Evolutionary conservation across 2,888 invertebrate genomes (phyloP).

Genomic region (Pimpla rufipes): DNA sequence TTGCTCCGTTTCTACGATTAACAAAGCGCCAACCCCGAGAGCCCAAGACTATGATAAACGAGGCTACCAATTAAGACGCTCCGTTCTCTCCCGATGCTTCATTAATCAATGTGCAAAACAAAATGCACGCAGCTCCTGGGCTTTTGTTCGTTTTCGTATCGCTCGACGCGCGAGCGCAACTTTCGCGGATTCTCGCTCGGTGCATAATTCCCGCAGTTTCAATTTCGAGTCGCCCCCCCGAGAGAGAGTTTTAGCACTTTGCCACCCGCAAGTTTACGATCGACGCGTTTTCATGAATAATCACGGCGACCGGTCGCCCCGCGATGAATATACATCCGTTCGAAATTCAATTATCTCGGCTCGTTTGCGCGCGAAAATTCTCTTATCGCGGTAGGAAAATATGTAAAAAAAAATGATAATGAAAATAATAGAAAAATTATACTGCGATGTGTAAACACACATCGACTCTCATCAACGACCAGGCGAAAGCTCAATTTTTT

Average conservation of each 20-base stretch:
- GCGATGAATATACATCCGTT: constrained; percentile 20
- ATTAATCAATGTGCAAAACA: constrained; percentile 43
- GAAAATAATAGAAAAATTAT: constrained; percentile 16
- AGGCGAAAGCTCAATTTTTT: not conserved
- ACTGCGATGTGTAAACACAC: no score
- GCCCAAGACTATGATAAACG: constrained; percentile 37
- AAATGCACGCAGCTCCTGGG: not conserved
- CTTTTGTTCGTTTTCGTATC: constrained; percentile 12
- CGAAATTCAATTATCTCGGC: constrained; percentile 34
- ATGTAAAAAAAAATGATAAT: constrained; percentile 2
- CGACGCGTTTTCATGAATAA: constrained; percentile 15
- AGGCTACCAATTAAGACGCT: constrained; percentile 29
- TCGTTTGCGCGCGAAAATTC: constrained; percentile 11
- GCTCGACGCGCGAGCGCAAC: not conserved
- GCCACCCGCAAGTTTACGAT: constrained; percentile 7
- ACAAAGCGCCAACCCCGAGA: not conserved
- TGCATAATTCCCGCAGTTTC: constrained; percentile 39
- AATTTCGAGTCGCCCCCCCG: constrained; percentile 48
- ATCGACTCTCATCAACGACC: not conserved
- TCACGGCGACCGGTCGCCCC: not conserved
- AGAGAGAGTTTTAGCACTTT: constrained; percentile 1
- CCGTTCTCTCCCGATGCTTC: constrained; percentile 16
- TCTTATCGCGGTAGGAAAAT: constrained; percentile 13
- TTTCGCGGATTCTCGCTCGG: not conserved
- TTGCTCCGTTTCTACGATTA: not conserved